Evolutionary conservation across 1,140 invertebrate species (phyloP).

Genomic region (Maniola jurtina): DNA sequence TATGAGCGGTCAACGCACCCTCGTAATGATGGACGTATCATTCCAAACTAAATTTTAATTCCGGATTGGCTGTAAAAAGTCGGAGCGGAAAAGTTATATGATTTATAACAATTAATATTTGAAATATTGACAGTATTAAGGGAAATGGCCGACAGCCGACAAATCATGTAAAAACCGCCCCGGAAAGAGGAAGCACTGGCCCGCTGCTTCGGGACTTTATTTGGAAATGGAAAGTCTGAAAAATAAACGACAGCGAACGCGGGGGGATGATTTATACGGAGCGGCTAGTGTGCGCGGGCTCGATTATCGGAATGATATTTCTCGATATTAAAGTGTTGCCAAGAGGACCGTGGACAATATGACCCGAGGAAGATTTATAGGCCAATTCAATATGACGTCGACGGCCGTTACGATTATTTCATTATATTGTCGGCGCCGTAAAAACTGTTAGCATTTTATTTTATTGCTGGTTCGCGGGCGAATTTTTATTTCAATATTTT

Average conservation of each 20-base stretch:
- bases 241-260: slow-evolving; percentile 72
- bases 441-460: slow-evolving; percentile 76
- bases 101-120: slow-evolving; percentile 79
- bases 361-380: slow-evolving; percentile 75
- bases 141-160: slow-evolving; percentile 74
- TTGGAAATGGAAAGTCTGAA: slow-evolving; percentile 78
- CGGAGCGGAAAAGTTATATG: slow-evolving; percentile 58
- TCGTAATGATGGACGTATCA: slow-evolving; percentile 39
- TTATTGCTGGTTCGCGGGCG: slow-evolving; percentile 64
- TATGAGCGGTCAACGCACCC: slow-evolving; percentile 19
- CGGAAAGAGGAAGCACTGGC: slow-evolving; percentile 75
- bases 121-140: slow-evolving; percentile 78
- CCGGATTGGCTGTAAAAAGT: slow-evolving; percentile 51
- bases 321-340: slow-evolving; percentile 78
- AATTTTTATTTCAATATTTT: slow-evolving; percentile 78
- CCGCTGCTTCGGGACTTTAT: slow-evolving; percentile 74
- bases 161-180: slow-evolving; percentile 77
- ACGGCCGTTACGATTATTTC: slow-evolving; percentile 77
- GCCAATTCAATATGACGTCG: slow-evolving; percentile 67
- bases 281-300: slow-evolving; percentile 61
- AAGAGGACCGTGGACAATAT: slow-evolving; percentile 76
- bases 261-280: slow-evolving; percentile 72
- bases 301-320: slow-evolving; percentile 78
- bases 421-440: slow-evolving; percentile 77
- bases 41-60: slow-evolving; percentile 56